Base-by-base conservation (phyloP, 1,140 invertebrate genomes). In the Drosophila persimilis region DNA sequence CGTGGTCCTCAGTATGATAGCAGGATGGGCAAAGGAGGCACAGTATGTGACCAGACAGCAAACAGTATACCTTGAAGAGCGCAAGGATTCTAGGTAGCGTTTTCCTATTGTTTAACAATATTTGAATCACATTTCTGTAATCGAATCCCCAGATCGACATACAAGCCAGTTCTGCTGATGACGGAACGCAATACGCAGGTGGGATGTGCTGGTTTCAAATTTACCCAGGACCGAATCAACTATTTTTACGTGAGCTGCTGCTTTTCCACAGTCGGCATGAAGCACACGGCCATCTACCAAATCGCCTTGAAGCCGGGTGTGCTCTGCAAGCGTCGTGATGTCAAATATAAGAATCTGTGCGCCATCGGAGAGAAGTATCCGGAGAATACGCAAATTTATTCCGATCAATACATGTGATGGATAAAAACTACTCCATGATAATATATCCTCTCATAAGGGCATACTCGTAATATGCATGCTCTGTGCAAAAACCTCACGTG, bases 151-250 rank as follows among this genome's bases (percentile, higher is more conserved):
- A 70, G 71, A 43, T 26, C 56, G 5, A 31, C 65, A 3, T 41
- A 53, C 1, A 43, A 43, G 4, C 11, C 31, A 0, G 26, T 44
- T n/a, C 57, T 78, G 11, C 44, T 75, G 9, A 77, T 78, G 61
- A 53, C 61, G 4, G 72, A 78, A 44, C 72, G 66, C n/a, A 78
- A 78, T 39, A 51, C 66, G 1, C 60, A 65, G n/a, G 58, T 75
- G 47, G 75, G 75, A 43, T 78, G 75, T 51, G 55, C 65, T 44
- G 72, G 39, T 0, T 0, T 65, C 29, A 47, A 26, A 20, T 57
- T 35, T 15, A 13, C 1, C 6, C 26, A 1, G 3, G 48, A 41
- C 0, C 39, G 7, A 7, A 2, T 3, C 1, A 61, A 65, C 6
- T 5, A 71, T 0, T 65, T 75, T 17, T 17, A 13, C 1, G 1